These are phyloP conservation scores for Psittacula cyanocephala DNA, from an alignment of 2,113 vertebrate species.

Conservation along the genomic window DNA sequence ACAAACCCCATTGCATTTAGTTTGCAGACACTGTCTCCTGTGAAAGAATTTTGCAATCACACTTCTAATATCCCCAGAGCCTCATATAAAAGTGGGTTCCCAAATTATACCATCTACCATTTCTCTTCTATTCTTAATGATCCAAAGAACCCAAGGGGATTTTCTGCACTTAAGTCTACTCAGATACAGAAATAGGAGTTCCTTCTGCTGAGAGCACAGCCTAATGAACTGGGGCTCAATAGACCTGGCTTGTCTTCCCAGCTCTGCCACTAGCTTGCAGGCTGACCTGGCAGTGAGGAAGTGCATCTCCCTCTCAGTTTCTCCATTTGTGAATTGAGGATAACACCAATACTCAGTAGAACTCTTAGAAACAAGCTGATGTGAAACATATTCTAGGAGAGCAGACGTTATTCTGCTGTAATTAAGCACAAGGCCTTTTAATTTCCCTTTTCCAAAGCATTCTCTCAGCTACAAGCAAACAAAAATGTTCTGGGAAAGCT, in stretches of 20 bases:
- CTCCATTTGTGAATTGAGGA: accelerated
- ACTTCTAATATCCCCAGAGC: background rate
- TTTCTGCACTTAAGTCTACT: background rate
- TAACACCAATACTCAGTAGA: background rate
- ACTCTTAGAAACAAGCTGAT: background rate
- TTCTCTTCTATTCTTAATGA: background rate
- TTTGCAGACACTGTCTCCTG: background rate
- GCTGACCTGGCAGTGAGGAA: background rate
- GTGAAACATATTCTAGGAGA: accelerated
- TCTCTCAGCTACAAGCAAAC: background rate
- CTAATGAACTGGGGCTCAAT: background rate
- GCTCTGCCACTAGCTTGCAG: background rate
- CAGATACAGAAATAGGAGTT: background rate
- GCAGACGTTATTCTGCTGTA: background rate
- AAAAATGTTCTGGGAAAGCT: background rate
- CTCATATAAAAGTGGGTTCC: background rate
- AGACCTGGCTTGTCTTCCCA: background rate
- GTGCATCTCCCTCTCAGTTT: background rate
- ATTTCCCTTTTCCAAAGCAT: background rate
- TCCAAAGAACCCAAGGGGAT: background rate
- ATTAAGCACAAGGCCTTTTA: background rate
- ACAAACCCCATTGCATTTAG: background rate
- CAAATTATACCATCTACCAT: background rate
- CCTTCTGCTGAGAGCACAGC: background rate
- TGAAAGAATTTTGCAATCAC: background rate